Percentiles rank a stretch among this genome's conserved stretches.
phyloP scores from a whole-genome alignment of 30 jellyfish, hydroid and myxozoan genomes.

The Catostylus mosaicus region DNA sequence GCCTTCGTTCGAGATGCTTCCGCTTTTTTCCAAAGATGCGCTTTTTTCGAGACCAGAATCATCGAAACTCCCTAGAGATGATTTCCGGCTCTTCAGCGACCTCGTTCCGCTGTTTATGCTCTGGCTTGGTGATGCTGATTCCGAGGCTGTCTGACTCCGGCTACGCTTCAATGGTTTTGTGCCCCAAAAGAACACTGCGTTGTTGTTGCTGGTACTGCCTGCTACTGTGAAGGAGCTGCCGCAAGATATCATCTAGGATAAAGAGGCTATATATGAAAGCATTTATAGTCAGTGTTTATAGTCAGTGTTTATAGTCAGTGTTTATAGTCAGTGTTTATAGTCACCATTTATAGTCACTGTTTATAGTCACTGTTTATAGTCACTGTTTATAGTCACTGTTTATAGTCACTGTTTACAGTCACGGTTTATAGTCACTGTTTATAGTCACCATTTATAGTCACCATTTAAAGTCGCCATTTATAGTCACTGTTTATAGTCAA shows the following conservation, averaged over 20 bases:
- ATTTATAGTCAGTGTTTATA: too few relatives aligned
- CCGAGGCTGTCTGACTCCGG: constrained; percentile 62
- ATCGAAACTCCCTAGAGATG: constrained; percentile 61
- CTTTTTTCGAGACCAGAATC: constrained; percentile 56
- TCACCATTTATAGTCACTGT: too few relatives aligned
- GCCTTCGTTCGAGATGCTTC: constrained; percentile 14
- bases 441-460: too few relatives aligned
- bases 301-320: too few relatives aligned
- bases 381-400: too few relatives aligned
- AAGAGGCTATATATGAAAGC: too few relatives aligned
- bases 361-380: too few relatives aligned
- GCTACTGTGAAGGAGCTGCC: constrained; percentile 80
- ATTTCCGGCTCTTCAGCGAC: constrained; percentile 45
- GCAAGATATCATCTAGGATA: constrained; percentile 76
- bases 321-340: too few relatives aligned
- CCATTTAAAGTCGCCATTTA: too few relatives aligned
- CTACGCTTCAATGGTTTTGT: constrained; percentile 68
- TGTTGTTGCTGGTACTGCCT: constrained; percentile 57
- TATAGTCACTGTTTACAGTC: too few relatives aligned
- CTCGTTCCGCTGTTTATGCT: constrained; percentile 62
- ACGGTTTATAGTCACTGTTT: too few relatives aligned
- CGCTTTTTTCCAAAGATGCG: constrained; percentile 38
- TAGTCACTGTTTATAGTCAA: too few relatives aligned
- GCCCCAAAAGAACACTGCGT: constrained; percentile 90
- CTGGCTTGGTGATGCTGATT: constrained; percentile 56